phyloP scores from a whole-genome alignment of 2,888 invertebrate genomes.

The Adineta ricciae region DNA sequence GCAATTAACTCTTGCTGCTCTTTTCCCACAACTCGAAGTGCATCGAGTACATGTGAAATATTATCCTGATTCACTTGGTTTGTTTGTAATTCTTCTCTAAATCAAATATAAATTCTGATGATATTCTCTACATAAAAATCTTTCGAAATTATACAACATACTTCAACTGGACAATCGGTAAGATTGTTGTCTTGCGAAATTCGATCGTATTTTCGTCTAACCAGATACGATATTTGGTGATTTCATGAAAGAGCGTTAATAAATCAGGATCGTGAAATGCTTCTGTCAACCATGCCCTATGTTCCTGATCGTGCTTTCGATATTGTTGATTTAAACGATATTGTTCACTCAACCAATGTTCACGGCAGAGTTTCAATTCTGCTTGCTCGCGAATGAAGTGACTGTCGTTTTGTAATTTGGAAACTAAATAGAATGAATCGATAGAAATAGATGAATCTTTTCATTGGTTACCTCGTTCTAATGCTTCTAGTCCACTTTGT shows the following conservation, averaged over 20 bases:
- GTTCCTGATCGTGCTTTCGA: not conserved
- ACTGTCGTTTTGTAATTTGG: not conserved
- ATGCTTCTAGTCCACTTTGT: not conserved
- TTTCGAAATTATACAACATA: not conserved
- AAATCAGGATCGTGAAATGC: not conserved
- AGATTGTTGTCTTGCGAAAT: conserved; percentile 8
- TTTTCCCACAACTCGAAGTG: not conserved
- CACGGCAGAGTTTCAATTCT: not conserved
- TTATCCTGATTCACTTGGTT: not conserved
- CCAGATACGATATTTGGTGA: not conserved
- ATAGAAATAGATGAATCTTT: too few relatives aligned
- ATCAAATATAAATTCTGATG: not conserved
- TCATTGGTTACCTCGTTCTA: not conserved
- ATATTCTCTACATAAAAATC: too few relatives aligned
- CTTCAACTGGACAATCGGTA: not conserved
- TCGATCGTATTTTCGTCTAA: not conserved
- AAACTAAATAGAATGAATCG: not conserved
- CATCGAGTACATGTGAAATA: not conserved
- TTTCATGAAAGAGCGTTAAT: not conserved
- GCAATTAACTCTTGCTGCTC: not conserved
- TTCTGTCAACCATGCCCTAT: not conserved
- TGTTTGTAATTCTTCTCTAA: conserved; percentile 5
- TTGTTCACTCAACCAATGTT: not conserved
- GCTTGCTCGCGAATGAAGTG: not conserved
- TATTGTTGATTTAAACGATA: conserved; percentile 10